Conservation (phyloP, 2,113 vertebrate genomes). For the Nothoprocta pentlandii region DNA sequence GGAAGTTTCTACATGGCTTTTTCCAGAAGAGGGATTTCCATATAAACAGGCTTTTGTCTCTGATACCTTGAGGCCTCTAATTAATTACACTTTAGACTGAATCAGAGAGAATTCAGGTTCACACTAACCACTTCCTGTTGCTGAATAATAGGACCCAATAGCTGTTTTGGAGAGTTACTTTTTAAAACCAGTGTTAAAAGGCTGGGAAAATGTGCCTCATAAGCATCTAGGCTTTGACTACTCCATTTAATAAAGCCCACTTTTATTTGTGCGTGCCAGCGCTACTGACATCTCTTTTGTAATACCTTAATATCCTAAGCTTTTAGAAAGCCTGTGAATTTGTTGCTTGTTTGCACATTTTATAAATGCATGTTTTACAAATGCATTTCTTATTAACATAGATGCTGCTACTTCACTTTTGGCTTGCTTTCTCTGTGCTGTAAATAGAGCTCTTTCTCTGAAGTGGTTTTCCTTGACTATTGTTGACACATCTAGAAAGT, state of each 20-base stretch:
- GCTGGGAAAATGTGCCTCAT: background rate
- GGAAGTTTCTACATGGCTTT: conserved; percentile 1
- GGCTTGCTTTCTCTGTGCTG: conserved; percentile 8
- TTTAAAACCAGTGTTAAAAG: conserved; percentile 51
- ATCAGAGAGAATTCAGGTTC: conserved; percentile 14
- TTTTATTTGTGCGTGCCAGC: background rate
- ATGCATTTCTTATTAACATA: background rate
- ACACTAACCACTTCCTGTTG: background rate
- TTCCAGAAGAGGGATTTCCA: conserved; percentile 46
- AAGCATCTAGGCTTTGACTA: conserved; percentile 27
- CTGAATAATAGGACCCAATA: conserved; percentile 3
- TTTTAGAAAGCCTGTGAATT: conserved; percentile 30
- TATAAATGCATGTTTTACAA: background rate
- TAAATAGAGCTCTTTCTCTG: conserved; percentile 25
- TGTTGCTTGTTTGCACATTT: conserved; percentile 37
- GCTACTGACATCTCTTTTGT: conserved; percentile 25
- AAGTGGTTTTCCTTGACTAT: conserved; percentile 26
- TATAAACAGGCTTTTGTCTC: conserved; percentile 50
- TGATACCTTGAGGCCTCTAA: conserved; percentile 30
- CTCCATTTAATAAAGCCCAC: background rate
- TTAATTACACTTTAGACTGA: conserved; percentile 59
- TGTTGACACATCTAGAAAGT: background rate
- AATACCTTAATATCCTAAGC: background rate
- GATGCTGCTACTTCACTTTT: conserved; percentile 1
- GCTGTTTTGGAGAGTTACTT: conserved; percentile 38